These are phyloP conservation scores for Phrixothrix hirtus DNA, from an alignment of 2,888 invertebrate species.

Conservation along the genomic window DNA sequence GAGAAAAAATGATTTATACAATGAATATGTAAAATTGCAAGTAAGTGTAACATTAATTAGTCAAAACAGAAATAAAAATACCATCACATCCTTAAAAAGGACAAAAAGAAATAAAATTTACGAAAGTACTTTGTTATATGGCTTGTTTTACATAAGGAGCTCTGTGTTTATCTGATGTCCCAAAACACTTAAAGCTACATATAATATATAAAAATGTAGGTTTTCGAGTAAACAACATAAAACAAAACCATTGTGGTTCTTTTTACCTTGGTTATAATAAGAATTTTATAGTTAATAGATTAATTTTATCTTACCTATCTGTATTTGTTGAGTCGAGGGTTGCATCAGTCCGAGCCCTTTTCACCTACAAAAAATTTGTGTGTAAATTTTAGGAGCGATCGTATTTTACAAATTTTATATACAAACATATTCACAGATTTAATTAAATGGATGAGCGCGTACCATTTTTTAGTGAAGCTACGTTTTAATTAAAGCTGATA, in stretches of 20 bases:
- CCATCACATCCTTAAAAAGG: slow-evolving; percentile 9
- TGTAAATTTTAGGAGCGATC: too few species aligned
- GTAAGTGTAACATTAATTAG: too few species aligned
- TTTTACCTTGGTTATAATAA: background rate
- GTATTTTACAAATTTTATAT: too few species aligned
- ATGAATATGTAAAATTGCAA: too few species aligned
- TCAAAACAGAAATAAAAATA: too few species aligned
- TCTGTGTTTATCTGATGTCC: slow-evolving; percentile 23
- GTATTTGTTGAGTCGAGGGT: slow-evolving; percentile 65
- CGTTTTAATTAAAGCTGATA: too few species aligned
- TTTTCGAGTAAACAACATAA: slow-evolving; percentile 1
- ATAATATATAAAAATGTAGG: slow-evolving; percentile 10
- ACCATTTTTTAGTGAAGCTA: too few species aligned
- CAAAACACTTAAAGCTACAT: slow-evolving; percentile 8
- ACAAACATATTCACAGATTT: too few species aligned
- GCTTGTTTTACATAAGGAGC: slow-evolving; percentile 18
- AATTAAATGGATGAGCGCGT: too few species aligned
- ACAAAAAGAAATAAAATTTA: slow-evolving; percentile 12
- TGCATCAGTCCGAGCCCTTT: slow-evolving; percentile 69
- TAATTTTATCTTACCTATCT: slow-evolving; percentile 70
- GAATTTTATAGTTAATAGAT: background rate
- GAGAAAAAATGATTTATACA: too few species aligned
- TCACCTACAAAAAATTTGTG: slow-evolving; percentile 73
- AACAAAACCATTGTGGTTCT: background rate
- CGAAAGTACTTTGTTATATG: slow-evolving; percentile 19